Evolutionary conservation across 2,113 vertebrate genomes (phyloP), one percentile per base, ranked within the genome.

Genomic region (Charadrius vociferus): DNA sequence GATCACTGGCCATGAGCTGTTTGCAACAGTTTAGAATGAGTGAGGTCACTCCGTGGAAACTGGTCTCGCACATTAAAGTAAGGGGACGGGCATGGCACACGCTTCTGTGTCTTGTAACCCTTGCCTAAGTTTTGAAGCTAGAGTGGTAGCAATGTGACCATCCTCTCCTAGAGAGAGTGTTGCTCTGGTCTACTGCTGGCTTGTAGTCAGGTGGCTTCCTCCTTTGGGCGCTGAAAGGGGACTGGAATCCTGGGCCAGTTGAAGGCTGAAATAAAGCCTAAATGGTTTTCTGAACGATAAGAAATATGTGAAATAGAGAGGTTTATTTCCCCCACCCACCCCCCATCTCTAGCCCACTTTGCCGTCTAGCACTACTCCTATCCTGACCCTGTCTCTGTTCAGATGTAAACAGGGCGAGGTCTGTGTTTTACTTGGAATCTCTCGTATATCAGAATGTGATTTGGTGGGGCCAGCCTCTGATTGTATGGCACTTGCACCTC

Each of bases 381-480:
- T 47, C 86, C 30, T 72, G 50, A 81, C 61, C 24, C 41, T 7
- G 5, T 36, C 61, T 91, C 62, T 65, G 39, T 65, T 89, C 53
- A 21, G 66, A n/a, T 58, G 56, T 41, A 43, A 67, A 47, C 85
- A 87, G 92, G 55, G 45, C 52, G 85, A 96, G 82, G 68, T 82
- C 81, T 90, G 53, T 80, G 83, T 88, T 90, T 92, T 75, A 58
- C 73, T 47, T 90, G 77, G 75, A 91, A 72, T 92, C 63, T 88
- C 81, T 93, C 5, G 0, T 78, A 3, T 83, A 2, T 26, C 80
- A 79, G 91, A 92, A 95, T 86, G 93, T 92, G 95, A 45, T 86
- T 90, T 81, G 81, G 53, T 88, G 92, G 78, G 85, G 74, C 81
- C 56, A 71, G 45, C 55, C 67, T 86, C 72, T 95, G 95, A 86